Evolutionary conservation across 2,113 vertebrate genomes (phyloP), one percentile per base, ranked within the genome.

Genomic region (Catharus fuscescens): DNA sequence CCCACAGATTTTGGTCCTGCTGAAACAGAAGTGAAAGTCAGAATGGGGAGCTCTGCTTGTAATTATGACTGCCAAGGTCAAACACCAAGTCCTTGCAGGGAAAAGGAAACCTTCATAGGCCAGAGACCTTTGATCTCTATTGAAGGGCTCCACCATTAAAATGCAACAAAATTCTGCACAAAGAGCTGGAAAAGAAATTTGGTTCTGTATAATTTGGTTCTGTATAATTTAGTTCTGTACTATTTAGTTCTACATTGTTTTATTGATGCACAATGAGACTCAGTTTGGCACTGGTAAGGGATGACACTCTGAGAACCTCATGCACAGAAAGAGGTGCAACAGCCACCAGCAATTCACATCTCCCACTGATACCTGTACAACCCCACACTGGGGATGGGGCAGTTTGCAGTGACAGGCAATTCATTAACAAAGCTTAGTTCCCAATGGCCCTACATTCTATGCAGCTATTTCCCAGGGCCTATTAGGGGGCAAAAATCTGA

Each of bases 1-100:
- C 76, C 69, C 91, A 83, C 65, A 86, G 77, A 67, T 69, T 92
- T 17, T 50, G 57, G 65, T 78, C 67, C 36, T 86, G 56, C 31
- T 83, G 88, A 95, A 90, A 86, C 38, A 80, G 44, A 88, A 93
- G 79, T 8, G 19, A 62, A 93, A 88, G 61, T 69, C 77, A 29
- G 64, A 82, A 52, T 11, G 2, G 29, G 25, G 59, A 88, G 64
- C 47, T 95, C 56, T 83, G 59, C 45, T 80, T 54, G 57, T 61
- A 64, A 40, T 18, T 78, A 29, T 31, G 79, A 69, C 61, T 71
- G 52, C 71, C 0, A 20, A 88, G 80, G 80, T 86, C 92, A 90
- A 93, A 45, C 25, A 71, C 0, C 0, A 90, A 66, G 6, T 53
- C 60, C 56, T 83, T 21, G 34, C 18, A 80, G 64, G 26, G 45